phyloP scores from a whole-genome alignment of 2,113 vertebrate genomes.

The Myxocyprinus asiaticus region DNA sequence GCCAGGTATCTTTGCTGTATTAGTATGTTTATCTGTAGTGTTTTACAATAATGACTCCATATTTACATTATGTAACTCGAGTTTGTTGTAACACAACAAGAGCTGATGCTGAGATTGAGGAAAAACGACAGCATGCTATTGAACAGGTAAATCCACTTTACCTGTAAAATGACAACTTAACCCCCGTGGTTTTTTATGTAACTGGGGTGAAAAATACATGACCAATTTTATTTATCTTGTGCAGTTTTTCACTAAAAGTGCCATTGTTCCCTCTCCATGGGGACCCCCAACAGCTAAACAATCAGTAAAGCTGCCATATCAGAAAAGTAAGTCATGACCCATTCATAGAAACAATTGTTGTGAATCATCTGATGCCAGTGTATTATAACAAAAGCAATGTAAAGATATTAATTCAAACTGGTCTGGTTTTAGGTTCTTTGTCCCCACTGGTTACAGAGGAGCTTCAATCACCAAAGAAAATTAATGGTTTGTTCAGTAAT shows the following conservation, averaged over 20 bases:
- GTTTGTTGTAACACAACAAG: constrained; percentile 69
- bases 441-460: constrained; percentile 63
- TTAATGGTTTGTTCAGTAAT: constrained; percentile 77
- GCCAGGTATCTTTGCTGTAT: constrained; percentile 88
- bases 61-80: too few species aligned
- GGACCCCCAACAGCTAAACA: constrained; percentile 79
- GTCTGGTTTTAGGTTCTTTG: constrained; percentile 58
- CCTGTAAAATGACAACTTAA: too few species aligned
- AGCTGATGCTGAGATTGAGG: constrained; percentile 90
- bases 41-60: too few species aligned
- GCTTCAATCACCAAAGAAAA: constrained; percentile 69
- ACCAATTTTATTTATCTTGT: constrained; percentile 13
- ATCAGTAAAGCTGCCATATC: constrained; percentile 70
- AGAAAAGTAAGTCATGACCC: constrained; percentile 86
- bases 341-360: too few species aligned
- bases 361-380: neutral
- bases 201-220: neutral
- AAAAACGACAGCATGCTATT: constrained; percentile 92
- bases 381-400: neutral
- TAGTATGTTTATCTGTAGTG: too few species aligned
- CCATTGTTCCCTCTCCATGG: constrained; percentile 96
- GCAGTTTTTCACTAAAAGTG: constrained; percentile 94
- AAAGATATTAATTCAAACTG: neutral
- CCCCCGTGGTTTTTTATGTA: too few species aligned
- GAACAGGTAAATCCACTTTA: constrained; percentile 92